Evolutionary conservation across 2,797 vertebrate genomes (phyloP).

Genomic region (Uromys caudimaculatus): DNA sequence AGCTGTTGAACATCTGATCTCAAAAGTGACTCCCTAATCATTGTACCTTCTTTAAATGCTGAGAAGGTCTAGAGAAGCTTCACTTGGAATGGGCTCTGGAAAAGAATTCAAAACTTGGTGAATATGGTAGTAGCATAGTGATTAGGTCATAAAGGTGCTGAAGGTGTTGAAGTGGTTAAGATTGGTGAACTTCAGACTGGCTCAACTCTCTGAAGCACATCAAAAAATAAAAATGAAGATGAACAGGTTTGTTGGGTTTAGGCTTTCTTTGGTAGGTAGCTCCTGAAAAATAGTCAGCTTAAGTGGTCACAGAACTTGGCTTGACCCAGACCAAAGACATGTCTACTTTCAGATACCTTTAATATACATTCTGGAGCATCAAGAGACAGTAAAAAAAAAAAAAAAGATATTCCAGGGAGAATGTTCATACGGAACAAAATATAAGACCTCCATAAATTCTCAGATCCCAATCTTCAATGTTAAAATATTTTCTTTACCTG

Average conservation of each 20-base stretch:
- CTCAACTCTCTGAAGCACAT: conserved; percentile 17
- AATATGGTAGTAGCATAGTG: neutral
- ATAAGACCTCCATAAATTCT: neutral
- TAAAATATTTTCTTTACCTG: conserved; percentile 49
- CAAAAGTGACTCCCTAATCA: neutral
- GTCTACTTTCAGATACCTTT: conserved; percentile 46
- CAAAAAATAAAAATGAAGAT: conserved; percentile 48
- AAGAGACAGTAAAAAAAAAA: conserved; percentile 28
- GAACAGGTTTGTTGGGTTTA: neutral
- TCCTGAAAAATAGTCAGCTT: conserved; percentile 1
- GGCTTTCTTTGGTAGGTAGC: conserved; percentile 35
- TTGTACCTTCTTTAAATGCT: conserved; percentile 12
- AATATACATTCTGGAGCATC: neutral
- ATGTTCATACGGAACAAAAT: conserved; percentile 2
- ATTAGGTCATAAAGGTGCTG: neutral
- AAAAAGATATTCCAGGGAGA: neutral
- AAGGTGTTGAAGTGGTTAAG: neutral
- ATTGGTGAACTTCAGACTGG: conserved; percentile 9
- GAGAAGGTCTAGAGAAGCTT: neutral
- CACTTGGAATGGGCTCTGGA: neutral
- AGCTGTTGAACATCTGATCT: neutral
- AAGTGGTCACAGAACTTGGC: neutral
- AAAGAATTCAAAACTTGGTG: conserved; percentile 24
- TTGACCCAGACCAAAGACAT: conserved; percentile 46
- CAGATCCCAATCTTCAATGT: neutral